A percentile compares a stretch with the other conserved stretches of the same genome.
Conservation (phyloP, 64 coral and sea anemone species). For the Actinia tenebrosa region DNA sequence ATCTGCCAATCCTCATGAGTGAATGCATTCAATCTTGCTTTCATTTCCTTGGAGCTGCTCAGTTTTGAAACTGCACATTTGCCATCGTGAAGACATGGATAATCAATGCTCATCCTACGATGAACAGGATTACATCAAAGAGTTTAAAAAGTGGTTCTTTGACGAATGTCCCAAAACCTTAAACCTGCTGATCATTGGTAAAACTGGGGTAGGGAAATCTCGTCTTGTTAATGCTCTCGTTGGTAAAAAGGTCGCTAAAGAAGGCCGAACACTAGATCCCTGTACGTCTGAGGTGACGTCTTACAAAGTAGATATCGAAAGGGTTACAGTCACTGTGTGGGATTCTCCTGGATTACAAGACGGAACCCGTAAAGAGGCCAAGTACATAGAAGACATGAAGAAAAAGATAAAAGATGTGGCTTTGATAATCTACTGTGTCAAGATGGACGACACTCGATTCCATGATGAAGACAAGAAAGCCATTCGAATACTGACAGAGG, state of each 20-base stretch:
- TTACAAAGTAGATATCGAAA: neutral
- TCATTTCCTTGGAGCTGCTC: too few species aligned
- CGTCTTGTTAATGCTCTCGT: constrained; percentile 40
- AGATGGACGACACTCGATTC: constrained; percentile 25
- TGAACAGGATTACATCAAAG: too few species aligned
- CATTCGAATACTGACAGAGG: neutral
- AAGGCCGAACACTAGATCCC: neutral
- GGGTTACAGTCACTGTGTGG: constrained; percentile 19
- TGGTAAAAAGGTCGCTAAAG: constrained; percentile 5
- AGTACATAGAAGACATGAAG: constrained; percentile 20
- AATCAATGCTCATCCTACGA: too few species aligned
- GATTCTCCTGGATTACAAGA: constrained; percentile 47
- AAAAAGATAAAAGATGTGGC: neutral
- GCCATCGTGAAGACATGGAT: too few species aligned
- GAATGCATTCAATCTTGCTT: neutral
- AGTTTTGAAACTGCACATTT: too few species aligned
- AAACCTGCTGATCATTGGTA: constrained; percentile 29
- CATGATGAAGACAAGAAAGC: neutral
- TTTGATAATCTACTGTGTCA: constrained; percentile 35
- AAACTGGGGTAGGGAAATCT: constrained; percentile 46
- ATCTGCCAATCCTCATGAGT: too few species aligned
- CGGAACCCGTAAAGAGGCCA: neutral
- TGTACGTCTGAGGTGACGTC: neutral
- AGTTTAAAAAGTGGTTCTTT: too few species aligned
- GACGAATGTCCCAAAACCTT: neutral